Base-by-base conservation (phyloP, 2,113 vertebrate genomes). In the Gulo gulo region DNA sequence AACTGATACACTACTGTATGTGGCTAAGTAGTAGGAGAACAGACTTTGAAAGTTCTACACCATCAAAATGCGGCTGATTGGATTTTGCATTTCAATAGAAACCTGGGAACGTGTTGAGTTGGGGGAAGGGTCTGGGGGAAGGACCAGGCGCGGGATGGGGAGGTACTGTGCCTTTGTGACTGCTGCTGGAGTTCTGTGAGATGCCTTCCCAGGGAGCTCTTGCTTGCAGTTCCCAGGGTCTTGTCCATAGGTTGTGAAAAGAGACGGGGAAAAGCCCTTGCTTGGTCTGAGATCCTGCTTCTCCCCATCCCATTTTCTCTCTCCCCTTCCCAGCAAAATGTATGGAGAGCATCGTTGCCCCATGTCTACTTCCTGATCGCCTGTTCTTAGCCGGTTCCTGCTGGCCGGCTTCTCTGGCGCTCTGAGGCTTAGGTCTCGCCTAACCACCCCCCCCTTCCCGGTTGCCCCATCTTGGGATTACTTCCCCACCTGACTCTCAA, bases 161-260 rank as follows among this genome's bases (percentile, higher is more conserved):
- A 45, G 50, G 45, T 14, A 0, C 31, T 31, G 26, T 59, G 21
- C 26, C 16, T 0, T 67, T 11, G 12, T 26, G 7, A n/a, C 26
- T 31, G 8, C 16, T 23, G 1, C 26, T 61, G 59, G 7, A 2
- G 10, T 71, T 74, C 69, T 34, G 31, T 14, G 50, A 79, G 42
- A 61, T 31, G 29, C n/a, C 74, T 57, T 76, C 18, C 29, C 29
- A 0, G 31, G 31, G 63, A 67, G 63, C 39, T 13, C 65, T 69
- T n/a, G 31, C 52, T 52, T 69, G 61, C 9, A 29, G 0, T 55
- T 34, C 14, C 34, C 74, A 9, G n/a, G 34, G 23, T 36, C 45
- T 7, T 16, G 45, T 31, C 34, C 34, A 36, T 36, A 6, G 34
- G 34, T 36, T 88, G 31, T 45, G 39, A 39, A 73, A 39, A 80